Base-by-base conservation (phyloP, 2,888 invertebrate species). In the Euplagia quadripunctaria region DNA sequence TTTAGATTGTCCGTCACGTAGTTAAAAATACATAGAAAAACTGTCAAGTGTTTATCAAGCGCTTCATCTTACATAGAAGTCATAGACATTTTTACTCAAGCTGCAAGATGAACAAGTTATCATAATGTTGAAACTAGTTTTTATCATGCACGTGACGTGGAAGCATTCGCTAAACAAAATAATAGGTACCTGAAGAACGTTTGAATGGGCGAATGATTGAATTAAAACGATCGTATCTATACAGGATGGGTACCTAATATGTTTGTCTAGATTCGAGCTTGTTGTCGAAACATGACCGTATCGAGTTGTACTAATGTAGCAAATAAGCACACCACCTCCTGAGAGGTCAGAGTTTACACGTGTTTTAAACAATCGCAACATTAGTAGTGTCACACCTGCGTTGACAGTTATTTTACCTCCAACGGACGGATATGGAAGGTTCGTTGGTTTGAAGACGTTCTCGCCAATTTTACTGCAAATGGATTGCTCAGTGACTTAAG, bases 81-180 rank as follows among this genome's bases (percentile, higher is more conserved):
- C 17, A 67, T 11, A 67, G 70, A 58, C 63, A 66, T 41, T 8
- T 58, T 46, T 67, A 31, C 52, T 42, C 12, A n/a, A 58, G 61
- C 20, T 67, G 49, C 31, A 17, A 83, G 80, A 82, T 82, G 79
- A 80, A 76, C 70, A 76, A 78, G 75, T 84, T 82, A 87, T 87
- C 81, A 78, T 58, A 76, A 79, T 82, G 82, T 80, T 78, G 83
- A 79, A 84, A 70, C 68, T 42, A 55, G 69, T 71, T 70, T 74
- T 84, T 88, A 87, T 85, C 87, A 71, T 20, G 68, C 76, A 85
- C 87, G 87, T 88, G 87, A 87, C 79, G 73, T 68, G 70, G 72
- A 76, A 68, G 70, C 72, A 70, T 41, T 68, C 68, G 73, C 42
- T 64, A 77, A 74, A 82, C 70, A 78, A 79, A 82, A 6, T 8